Conservation (phyloP, 2,888 invertebrate genomes). For the Lycophotia porphyrea region DNA sequence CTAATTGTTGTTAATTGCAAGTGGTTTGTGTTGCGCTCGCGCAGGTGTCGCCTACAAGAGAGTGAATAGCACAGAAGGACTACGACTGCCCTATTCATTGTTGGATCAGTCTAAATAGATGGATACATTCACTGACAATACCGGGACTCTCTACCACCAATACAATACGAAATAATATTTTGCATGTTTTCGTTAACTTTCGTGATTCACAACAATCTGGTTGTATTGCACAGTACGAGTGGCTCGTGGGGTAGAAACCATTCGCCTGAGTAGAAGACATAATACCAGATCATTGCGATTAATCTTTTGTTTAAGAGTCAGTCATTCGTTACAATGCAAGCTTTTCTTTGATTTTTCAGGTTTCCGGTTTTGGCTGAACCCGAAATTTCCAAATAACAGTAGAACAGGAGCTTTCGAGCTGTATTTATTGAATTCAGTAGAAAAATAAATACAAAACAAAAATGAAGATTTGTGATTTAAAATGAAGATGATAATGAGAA, state of each 20-base stretch:
- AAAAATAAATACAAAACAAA: too few relatives aligned
- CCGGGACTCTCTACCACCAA: background rate
- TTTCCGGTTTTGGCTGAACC: background rate
- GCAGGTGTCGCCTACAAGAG: background rate
- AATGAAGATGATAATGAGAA: too few relatives aligned
- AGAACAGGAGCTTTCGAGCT: too few relatives aligned
- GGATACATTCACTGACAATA: background rate
- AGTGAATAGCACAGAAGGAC: background rate
- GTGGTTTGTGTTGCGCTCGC: constrained; percentile 30
- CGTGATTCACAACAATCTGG: background rate
- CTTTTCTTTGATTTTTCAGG: background rate
- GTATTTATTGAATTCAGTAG: too few relatives aligned
- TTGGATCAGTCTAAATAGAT: background rate
- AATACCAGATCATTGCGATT: background rate
- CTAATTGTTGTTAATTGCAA: constrained; percentile 60
- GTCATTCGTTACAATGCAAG: background rate
- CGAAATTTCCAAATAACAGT: too few relatives aligned
- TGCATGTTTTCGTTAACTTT: background rate
- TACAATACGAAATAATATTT: background rate
- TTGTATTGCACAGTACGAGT: background rate
- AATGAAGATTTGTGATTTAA: too few relatives aligned
- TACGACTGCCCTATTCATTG: background rate
- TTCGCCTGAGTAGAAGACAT: background rate
- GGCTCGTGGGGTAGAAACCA: background rate
- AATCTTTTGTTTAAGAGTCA: background rate